These are phyloP conservation scores for Tapirus indicus DNA, from an alignment of 2,797 vertebrate species.

Conservation along the genomic window DNA sequence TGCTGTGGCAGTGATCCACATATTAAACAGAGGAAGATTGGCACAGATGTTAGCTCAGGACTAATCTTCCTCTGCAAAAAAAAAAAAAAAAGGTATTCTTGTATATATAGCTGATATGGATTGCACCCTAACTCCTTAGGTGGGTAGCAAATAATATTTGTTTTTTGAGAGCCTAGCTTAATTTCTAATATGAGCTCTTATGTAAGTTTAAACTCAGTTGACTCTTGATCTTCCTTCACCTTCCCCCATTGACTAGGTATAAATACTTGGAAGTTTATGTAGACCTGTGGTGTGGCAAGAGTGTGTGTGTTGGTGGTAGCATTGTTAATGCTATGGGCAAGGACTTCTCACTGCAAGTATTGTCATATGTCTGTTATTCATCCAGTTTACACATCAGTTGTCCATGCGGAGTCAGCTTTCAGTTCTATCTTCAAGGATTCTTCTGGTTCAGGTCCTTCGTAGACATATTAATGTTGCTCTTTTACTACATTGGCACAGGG, in stretches of 20 bases:
- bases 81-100: neutral
- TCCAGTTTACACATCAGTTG: neutral
- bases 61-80: too few species aligned
- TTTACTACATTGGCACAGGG: neutral
- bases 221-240: neutral
- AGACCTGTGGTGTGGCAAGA: neutral
- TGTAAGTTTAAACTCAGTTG: neutral
- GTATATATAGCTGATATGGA: neutral
- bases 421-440: neutral
- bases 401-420: neutral
- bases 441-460: neutral
- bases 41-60: too few species aligned
- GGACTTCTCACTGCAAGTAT: neutral
- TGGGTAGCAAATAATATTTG: neutral
- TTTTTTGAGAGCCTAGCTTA: neutral
- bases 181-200: neutral
- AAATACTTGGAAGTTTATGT: neutral
- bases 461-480: neutral
- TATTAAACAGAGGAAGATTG: too few species aligned
- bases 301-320: fast-evolving
- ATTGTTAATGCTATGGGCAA: neutral
- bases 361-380: neutral
- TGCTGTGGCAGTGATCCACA: too few species aligned
- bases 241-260: neutral
- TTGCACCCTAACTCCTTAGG: neutral